phyloP scores from a whole-genome alignment of 2,888 invertebrate genomes.

The Drosophila monieri region DNA sequence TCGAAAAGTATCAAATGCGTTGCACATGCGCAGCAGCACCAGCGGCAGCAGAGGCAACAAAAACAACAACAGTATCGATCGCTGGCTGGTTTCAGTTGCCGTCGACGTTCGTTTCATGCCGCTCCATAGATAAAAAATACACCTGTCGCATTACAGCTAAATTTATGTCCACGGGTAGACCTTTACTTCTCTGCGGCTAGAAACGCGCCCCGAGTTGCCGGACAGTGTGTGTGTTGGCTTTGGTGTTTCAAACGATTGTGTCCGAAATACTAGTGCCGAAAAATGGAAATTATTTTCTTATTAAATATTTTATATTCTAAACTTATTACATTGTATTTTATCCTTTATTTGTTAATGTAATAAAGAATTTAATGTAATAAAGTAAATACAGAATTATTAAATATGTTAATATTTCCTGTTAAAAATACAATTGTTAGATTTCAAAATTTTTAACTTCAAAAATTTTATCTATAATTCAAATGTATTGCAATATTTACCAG shows the following conservation, averaged over 20 bases:
- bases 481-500: too few species aligned
- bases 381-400: too few species aligned
- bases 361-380: too few species aligned
- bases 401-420: too few species aligned
- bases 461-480: too few species aligned
- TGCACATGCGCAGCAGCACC: slow-evolving; percentile 72
- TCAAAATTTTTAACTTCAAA: too few species aligned
- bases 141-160: slow-evolving; percentile 83
- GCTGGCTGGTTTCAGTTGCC: slow-evolving; percentile 18
- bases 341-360: too few species aligned
- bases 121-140: slow-evolving; percentile 81
- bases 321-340: too few species aligned
- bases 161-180: slow-evolving; percentile 83
- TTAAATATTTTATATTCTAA: not conserved
- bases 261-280: not conserved
- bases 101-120: slow-evolving; percentile 63
- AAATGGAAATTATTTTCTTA: not conserved
- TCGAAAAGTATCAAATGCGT: slow-evolving; percentile 67
- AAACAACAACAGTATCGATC: slow-evolving; percentile 23
- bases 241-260: slow-evolving; percentile 6
- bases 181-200: slow-evolving; percentile 81
- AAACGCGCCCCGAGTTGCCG: slow-evolving; percentile 63
- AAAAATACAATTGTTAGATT: too few species aligned
- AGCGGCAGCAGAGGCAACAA: slow-evolving; percentile 1
- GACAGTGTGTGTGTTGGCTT: slow-evolving; percentile 13